A percentile compares a stretch with the other conserved stretches of the same genome.
phyloP scores from a whole-genome alignment of 2,113 vertebrate genomes.

The Crotalus helleri region DNA sequence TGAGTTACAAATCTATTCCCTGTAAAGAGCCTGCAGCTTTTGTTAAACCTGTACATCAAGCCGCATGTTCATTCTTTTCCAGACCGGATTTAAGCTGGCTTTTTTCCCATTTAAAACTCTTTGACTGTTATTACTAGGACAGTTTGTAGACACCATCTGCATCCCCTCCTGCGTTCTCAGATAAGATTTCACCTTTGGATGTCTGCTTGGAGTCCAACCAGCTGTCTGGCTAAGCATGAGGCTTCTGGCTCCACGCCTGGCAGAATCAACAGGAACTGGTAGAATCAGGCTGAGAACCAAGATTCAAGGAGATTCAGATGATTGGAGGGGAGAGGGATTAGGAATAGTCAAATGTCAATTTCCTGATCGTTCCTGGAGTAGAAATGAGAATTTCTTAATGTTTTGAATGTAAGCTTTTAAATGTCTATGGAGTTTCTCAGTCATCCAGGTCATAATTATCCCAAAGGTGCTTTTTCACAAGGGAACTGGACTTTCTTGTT shows the following conservation, averaged over 20 bases:
- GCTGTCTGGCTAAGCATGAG: slow-evolving; percentile 19
- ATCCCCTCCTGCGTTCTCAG: slow-evolving; percentile 52
- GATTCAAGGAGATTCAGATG: slow-evolving; percentile 2
- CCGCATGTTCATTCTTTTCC: slow-evolving; percentile 37
- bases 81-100: slow-evolving; percentile 30
- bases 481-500: too few relatives aligned
- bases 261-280: slow-evolving; percentile 7
- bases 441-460: too few relatives aligned
- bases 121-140: slow-evolving; percentile 28
- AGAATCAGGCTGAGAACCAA: background rate
- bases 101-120: slow-evolving; percentile 46
- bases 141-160: slow-evolving; percentile 6
- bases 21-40: slow-evolving; percentile 56
- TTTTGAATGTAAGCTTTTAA: background rate
- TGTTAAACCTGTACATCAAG: slow-evolving; percentile 58
- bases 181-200: slow-evolving; percentile 50
- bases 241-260: slow-evolving; percentile 7
- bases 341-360: background rate
- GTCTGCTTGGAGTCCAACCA: slow-evolving; percentile 29
- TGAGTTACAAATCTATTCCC: slow-evolving; percentile 51
- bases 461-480: too few relatives aligned
- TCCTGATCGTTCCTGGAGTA: background rate
- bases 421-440: too few relatives aligned
- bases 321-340: background rate
- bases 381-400: background rate